Conservation (phyloP, 2,888 invertebrate genomes). For the Cenopis cana region DNA sequence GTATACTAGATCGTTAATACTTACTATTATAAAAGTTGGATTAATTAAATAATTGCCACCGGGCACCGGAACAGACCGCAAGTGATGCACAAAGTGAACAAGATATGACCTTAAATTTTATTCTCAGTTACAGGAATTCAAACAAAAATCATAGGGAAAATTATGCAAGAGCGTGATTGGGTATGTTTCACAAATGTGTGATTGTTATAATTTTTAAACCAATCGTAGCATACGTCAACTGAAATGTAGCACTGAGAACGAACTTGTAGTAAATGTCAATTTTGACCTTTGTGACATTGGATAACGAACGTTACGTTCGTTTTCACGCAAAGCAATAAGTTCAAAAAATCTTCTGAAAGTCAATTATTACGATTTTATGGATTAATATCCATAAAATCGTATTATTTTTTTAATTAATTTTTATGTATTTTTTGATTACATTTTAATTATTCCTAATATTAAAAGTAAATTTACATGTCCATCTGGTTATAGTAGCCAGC, state of each 20-base stretch:
- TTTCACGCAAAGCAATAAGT: slow-evolving; percentile 3
- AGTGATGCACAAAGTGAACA: slow-evolving; percentile 33
- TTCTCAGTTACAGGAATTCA: slow-evolving; percentile 10
- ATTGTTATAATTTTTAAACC: slow-evolving; percentile 33
- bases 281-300: slow-evolving; percentile 61
- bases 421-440: background rate
- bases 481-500: background rate
- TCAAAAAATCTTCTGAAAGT: background rate
- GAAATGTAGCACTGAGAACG: slow-evolving; percentile 44
- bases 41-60: slow-evolving; percentile 1
- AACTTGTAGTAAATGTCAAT: slow-evolving; percentile 40
- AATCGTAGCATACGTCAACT: slow-evolving; percentile 42
- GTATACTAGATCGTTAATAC: slow-evolving; percentile 4
- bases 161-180: background rate
- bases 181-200: background rate
- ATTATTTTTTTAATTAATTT: too few relatives aligned
- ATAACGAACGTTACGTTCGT: slow-evolving; percentile 26
- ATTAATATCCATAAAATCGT: too few relatives aligned
- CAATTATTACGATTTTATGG: background rate
- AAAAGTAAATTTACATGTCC: background rate
- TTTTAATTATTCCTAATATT: background rate
- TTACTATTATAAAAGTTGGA: slow-evolving; percentile 12
- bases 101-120: slow-evolving; percentile 30
- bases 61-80: slow-evolving; percentile 2
- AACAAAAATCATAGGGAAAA: background rate